A percentile compares a stretch with the other conserved stretches of the same genome.
Conservation (phyloP, 2,888 invertebrate species). For the Scelioninae gen. 1 region DNA sequence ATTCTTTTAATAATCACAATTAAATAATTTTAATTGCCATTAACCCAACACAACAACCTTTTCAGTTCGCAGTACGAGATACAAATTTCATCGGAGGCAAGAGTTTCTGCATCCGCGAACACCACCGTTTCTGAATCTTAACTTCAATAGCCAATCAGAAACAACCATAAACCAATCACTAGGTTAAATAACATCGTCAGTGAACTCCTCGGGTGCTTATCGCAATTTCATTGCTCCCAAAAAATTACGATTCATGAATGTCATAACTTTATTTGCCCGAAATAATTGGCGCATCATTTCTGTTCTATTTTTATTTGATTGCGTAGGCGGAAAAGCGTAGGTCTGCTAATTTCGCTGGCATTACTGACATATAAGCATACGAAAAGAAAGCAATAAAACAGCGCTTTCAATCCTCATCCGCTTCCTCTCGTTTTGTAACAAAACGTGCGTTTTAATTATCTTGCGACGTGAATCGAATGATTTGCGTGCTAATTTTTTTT, state of each 20-base stretch:
- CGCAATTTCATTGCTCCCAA: constrained; percentile 5
- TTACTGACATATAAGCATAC: constrained; percentile 18
- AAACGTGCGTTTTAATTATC: constrained; percentile 37
- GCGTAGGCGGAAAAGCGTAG: constrained; percentile 34
- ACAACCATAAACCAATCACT: neutral
- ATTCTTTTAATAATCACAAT: too few species aligned
- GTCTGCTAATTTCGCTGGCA: constrained; percentile 40
- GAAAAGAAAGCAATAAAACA: constrained; percentile 45
- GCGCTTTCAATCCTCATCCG: neutral
- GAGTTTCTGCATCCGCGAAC: too few species aligned
- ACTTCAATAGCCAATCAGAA: too few species aligned
- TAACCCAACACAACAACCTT: too few species aligned
- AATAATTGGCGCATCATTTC: constrained; percentile 42
- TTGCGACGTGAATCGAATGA: constrained; percentile 7
- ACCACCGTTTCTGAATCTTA: too few species aligned
- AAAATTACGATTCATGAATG: constrained; percentile 28
- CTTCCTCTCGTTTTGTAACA: constrained; percentile 3
- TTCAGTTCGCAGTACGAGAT: too few species aligned
- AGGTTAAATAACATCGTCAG: neutral
- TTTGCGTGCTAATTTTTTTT: neutral
- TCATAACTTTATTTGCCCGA: constrained; percentile 16
- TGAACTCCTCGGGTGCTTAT: too few species aligned
- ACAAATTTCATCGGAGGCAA: too few species aligned
- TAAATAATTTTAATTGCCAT: too few species aligned
- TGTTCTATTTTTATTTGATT: constrained; percentile 45